Conservation (phyloP, 2,797 vertebrate genomes). For the Melanotaenia parkinsoni region DNA sequence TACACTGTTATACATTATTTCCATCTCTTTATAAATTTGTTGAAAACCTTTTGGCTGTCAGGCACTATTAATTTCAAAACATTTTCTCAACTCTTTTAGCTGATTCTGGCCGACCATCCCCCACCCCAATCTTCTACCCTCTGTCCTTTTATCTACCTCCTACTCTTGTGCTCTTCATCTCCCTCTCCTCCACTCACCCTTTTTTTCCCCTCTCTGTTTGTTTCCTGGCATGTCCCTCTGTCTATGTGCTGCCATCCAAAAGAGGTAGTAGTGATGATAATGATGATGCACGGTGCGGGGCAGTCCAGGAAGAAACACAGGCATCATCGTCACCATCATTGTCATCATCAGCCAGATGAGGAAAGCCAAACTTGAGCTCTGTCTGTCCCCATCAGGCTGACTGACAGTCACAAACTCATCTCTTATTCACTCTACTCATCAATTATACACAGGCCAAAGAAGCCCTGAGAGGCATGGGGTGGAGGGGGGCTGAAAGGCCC, state of each 20-base stretch:
- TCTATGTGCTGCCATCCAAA: conserved; percentile 52
- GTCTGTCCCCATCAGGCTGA: conserved; percentile 75
- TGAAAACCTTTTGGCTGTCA: neutral
- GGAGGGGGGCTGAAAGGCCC: conserved; percentile 42
- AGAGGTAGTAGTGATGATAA: conserved; percentile 50
- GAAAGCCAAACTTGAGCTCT: conserved; percentile 74
- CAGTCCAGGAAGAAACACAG: conserved; percentile 39
- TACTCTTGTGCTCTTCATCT: conserved; percentile 27
- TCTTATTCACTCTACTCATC: conserved; percentile 79
- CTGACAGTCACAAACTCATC: conserved; percentile 80
- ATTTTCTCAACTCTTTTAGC: conserved; percentile 27
- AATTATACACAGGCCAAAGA: conserved; percentile 82
- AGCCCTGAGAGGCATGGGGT: conserved; percentile 74
- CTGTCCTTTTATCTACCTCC: conserved; percentile 47
- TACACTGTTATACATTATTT: neutral
- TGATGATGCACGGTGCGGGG: conserved; percentile 28
- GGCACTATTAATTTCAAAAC: conserved; percentile 21
- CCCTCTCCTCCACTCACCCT: conserved; percentile 11
- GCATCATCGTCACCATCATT: conserved; percentile 57
- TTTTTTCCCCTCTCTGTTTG: neutral
- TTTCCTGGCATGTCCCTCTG: conserved; percentile 30
- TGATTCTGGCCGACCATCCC: conserved; percentile 37
- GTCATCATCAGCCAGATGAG: conserved; percentile 76
- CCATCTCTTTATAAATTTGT: conserved; percentile 5
- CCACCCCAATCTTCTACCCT: conserved; percentile 41